Percentiles rank a stretch among this genome's conserved stretches.
phyloP scores from a whole-genome alignment of 1,140 invertebrate species.

The Helicorthomorpha holstii region DNA sequence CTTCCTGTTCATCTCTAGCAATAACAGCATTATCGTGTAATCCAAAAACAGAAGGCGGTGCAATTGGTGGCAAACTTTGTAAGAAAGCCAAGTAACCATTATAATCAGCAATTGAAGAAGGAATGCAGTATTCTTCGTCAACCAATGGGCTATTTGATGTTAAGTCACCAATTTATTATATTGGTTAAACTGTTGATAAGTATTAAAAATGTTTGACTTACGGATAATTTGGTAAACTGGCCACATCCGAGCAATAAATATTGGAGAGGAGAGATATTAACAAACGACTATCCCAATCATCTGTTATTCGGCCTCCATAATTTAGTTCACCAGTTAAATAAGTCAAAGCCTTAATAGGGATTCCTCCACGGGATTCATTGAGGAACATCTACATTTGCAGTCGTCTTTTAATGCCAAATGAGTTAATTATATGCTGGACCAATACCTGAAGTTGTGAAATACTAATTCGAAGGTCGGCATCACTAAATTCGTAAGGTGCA shows the following conservation, averaged over 20 bases:
- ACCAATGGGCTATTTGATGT: not conserved
- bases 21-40: constrained; percentile 90
- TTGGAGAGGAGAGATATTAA: constrained; percentile 24
- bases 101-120: constrained; percentile 24
- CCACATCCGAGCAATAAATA: constrained; percentile 20
- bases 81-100: constrained; percentile 59
- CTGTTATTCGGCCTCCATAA: constrained; percentile 33
- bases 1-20: constrained; percentile 56
- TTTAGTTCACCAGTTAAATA: constrained; percentile 35
- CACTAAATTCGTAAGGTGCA: constrained; percentile 34
- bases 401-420: constrained; percentile 26
- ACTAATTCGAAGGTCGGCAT: constrained; percentile 32
- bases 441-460: constrained; percentile 29
- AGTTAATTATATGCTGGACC: constrained; percentile 28
- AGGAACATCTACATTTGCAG: constrained; percentile 28
- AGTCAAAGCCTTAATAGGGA: constrained; percentile 28
- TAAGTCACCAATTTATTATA: not conserved
- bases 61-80: constrained; percentile 53
- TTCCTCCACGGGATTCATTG: constrained; percentile 34
- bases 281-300: constrained; percentile 31
- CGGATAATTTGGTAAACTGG: not conserved
- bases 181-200: not conserved
- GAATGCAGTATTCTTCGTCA: not conserved
- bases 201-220: not conserved
- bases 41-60: constrained; percentile 72